Base-by-base conservation (phyloP, 2,888 invertebrate species). In the Epiblema foenella region DNA sequence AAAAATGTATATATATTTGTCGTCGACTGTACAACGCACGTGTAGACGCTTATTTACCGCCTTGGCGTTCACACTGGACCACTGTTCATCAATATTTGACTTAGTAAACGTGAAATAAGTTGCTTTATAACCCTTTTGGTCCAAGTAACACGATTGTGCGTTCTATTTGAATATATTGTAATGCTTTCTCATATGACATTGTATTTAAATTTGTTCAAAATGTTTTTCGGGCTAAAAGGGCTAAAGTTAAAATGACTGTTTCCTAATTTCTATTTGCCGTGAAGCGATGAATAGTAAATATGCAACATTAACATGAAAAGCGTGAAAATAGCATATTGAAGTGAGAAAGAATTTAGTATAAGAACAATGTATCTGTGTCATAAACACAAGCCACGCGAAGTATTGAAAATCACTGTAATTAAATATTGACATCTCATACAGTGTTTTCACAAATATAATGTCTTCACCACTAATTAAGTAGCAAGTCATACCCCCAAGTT, bases 301-400 rank as follows among this genome's bases (percentile, higher is more conserved):
- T 39, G 37, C 39, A 29, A n/a, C 42, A 42, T 46, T n/a, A 18
- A 7, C 24, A 17, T 49, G 46, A 46, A 24, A 46, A 29, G 29
- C 5, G 46, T 60, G 60, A 29, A 60, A 24, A 46, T n/a, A 46
- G 60, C 42, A 60, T 42, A 59, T 15, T 42, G 20, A 42, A 46
- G 20, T 42, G 4, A 42, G 18, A 42, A 59, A 59, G 3, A 9
- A 42, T 42, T 59, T 10, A 42, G 39, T 3, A 42, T 20, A 46
- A 46, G 7, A 46, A 46, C 46, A 39, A 18, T 58, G 58, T 12
- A 58, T 46, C 4, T 7, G 15, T 12, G n/a, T 46, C 15, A 42
- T 24, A n/a, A 46, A n/a, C n/a, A 46, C n/a, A 46, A 46, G 17
- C 10, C 33, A n/a, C 17, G 18, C 15, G 7, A n/a, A 33, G 9